Evolutionary conservation across 2,888 invertebrate species (phyloP).

Genomic region (Drosophila cognata): DNA sequence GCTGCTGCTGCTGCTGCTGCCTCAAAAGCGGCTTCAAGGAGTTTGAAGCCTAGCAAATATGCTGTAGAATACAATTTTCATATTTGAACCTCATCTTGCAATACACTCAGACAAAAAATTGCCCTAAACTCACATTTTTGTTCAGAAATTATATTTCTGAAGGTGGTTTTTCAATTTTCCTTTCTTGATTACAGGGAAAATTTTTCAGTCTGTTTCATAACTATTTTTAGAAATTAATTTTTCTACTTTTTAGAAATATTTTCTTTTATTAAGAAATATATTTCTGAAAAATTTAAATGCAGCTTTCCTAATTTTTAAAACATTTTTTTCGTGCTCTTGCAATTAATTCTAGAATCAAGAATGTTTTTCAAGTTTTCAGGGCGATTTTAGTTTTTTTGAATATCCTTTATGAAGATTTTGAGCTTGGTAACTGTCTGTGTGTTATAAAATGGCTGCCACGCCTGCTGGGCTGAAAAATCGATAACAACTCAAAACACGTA

Average conservation of each 20-base stretch:
- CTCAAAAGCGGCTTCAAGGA: slow-evolving; percentile 19
- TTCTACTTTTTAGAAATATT: not conserved
- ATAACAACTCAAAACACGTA: not conserved
- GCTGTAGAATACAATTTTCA: slow-evolving; percentile 16
- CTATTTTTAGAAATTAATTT: not conserved
- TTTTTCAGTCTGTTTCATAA: not conserved
- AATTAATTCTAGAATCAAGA: not conserved
- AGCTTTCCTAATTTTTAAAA: not conserved
- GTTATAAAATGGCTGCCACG: not conserved
- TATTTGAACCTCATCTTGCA: not conserved
- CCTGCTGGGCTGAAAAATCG: not conserved
- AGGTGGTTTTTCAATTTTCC: not conserved
- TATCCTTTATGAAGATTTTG: not conserved
- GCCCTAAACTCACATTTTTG: not conserved
- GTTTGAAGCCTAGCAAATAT: slow-evolving; percentile 14
- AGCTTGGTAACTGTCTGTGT: not conserved
- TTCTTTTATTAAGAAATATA: not conserved
- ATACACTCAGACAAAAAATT: not conserved
- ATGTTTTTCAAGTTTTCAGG: not conserved
- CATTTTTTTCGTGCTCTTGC: not conserved
- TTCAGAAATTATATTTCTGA: too few species aligned
- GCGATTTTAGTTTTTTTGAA: not conserved
- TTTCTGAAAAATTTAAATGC: not conserved
- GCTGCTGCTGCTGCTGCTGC: slow-evolving; percentile 6
- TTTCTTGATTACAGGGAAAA: not conserved